These are phyloP conservation scores for Bagarius yarrelli DNA, from an alignment of 2,113 vertebrate species.

Conservation along the genomic window DNA sequence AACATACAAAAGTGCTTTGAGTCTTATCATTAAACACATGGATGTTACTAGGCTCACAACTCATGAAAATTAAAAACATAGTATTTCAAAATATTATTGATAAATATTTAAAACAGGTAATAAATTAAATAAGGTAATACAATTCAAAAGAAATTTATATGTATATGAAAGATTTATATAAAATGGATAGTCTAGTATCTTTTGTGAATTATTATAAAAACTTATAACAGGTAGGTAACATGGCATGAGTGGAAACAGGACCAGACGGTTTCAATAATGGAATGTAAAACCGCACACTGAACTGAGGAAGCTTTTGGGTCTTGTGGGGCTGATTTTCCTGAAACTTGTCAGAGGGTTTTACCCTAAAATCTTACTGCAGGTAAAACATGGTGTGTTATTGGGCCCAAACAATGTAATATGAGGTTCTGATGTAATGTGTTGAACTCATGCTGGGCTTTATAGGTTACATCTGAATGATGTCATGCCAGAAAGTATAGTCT, in stretches of 20 bases:
- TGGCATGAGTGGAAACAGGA: too few species aligned
- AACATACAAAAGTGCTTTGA: background rate
- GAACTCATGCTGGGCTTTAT: slow-evolving; percentile 7
- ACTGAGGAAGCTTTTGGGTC: slow-evolving; percentile 38
- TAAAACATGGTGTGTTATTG: slow-evolving; percentile 37
- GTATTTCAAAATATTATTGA: too few species aligned
- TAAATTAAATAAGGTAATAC: too few species aligned
- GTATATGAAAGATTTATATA: too few species aligned
- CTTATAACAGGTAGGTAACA: too few species aligned
- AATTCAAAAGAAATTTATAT: too few species aligned
- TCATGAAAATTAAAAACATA: too few species aligned
- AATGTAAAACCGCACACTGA: slow-evolving; percentile 20
- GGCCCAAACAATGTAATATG: slow-evolving; percentile 34
- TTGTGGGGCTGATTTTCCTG: slow-evolving; percentile 34
- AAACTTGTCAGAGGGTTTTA: slow-evolving; percentile 44
- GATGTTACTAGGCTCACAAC: too few species aligned
- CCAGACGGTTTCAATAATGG: slow-evolving; percentile 30
- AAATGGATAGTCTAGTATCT: too few species aligned
- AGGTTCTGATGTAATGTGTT: slow-evolving; percentile 33
- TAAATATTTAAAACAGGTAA: too few species aligned
- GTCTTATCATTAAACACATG: too few species aligned
- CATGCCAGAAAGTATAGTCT: background rate
- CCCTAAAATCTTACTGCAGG: slow-evolving; percentile 40
- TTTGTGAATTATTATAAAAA: too few species aligned
- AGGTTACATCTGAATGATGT: slow-evolving; percentile 23